Conservation (phyloP, 2,113 vertebrate genomes). For the Hymenochirus boettgeri region DNA sequence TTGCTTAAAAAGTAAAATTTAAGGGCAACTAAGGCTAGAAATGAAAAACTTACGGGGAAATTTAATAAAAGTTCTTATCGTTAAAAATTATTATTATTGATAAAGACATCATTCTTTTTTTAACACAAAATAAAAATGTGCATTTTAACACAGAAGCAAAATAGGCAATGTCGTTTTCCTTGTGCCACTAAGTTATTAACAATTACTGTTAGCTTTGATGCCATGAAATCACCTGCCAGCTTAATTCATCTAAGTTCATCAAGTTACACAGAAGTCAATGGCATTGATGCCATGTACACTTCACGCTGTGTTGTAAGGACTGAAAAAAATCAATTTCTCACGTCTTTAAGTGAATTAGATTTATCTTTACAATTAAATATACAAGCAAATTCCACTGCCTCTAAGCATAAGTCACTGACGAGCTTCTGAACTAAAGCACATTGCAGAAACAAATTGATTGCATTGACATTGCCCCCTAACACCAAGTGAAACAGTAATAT, state of each 20-base stretch:
- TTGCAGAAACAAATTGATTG: conserved; percentile 40
- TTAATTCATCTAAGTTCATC: conserved; percentile 32
- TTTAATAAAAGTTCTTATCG: too few species aligned
- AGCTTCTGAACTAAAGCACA: conserved; percentile 29
- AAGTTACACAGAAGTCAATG: conserved; percentile 34
- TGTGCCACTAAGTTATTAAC: conserved; percentile 34
- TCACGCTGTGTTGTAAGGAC: conserved; percentile 20
- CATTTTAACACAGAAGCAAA: background rate
- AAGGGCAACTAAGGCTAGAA: too few species aligned
- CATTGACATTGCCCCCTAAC: conserved; percentile 40
- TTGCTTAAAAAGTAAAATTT: too few species aligned
- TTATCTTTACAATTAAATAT: conserved; percentile 43
- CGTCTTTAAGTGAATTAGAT: conserved; percentile 43
- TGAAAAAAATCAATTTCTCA: conserved; percentile 39
- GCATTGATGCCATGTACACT: conserved; percentile 35
- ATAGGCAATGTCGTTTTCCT: background rate
- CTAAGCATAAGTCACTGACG: conserved; percentile 29
- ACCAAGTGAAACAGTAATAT: conserved; percentile 36
- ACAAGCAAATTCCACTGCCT: conserved; percentile 36
- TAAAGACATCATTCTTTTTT: too few species aligned
- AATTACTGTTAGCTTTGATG: conserved; percentile 33
- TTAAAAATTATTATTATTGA: too few species aligned
- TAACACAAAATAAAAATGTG: too few species aligned
- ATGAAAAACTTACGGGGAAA: too few species aligned
- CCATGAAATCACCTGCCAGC: conserved; percentile 39